Evolutionary conservation across 2,888 invertebrate genomes (phyloP).

Genomic region (Cylloceria caligata): DNA sequence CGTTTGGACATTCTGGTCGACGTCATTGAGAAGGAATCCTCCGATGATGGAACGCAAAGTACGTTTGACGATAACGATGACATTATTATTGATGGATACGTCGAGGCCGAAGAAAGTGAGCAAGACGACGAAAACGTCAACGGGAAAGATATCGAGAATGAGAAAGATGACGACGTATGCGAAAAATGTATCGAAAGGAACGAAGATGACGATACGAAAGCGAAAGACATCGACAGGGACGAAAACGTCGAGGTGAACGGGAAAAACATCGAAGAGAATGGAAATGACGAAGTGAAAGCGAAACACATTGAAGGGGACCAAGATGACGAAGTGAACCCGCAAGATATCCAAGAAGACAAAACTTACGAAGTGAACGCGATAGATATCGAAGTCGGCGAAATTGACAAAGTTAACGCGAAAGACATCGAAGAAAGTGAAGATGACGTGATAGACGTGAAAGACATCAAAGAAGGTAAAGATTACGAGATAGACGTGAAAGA

Average conservation of each 20-base stretch:
- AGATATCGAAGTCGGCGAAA: neutral
- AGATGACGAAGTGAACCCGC: no score
- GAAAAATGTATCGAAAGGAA: neutral
- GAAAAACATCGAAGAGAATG: neutral
- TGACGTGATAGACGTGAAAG: neutral
- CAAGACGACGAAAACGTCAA: neutral
- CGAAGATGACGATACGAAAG: neutral
- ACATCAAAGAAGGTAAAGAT: neutral
- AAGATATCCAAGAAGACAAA: neutral
- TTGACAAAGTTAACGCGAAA: neutral
- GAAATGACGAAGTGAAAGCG: neutral
- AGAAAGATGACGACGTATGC: neutral
- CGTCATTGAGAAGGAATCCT: neutral
- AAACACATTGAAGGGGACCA: neutral
- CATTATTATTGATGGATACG: constrained; percentile 43
- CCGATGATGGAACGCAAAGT: constrained; percentile 4
- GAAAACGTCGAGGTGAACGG: neutral
- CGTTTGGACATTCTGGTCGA: constrained; percentile 12
- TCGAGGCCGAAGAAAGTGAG: neutral
- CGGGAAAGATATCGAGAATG: neutral
- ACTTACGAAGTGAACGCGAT: neutral
- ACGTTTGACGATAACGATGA: constrained; percentile 10
- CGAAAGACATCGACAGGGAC: neutral
- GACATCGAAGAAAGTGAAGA: neutral
- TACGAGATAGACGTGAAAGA: neutral